Base-by-base conservation (phyloP, 1,140 invertebrate species). In the Plectrocnemia conspersa region DNA sequence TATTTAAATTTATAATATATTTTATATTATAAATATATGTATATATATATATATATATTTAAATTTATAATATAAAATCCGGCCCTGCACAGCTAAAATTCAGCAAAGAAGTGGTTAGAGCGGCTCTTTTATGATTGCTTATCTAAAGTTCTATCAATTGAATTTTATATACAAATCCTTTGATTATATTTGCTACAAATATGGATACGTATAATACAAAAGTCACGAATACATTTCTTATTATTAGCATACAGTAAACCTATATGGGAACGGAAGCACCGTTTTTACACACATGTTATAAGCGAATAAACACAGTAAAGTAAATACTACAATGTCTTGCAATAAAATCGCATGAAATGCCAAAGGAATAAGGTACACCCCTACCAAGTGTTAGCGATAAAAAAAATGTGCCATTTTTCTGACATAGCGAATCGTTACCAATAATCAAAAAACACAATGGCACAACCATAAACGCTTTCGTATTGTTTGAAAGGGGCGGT, bases 341-440 rank as follows among this genome's bases (percentile, higher is more conserved):
- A 38, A 50, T 50, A 50, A 50, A 50, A 38, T 50, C 47, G 32
- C 47, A 38, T 50, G 47, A 50, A 50, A 50, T 38, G 47, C 40
- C 40, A 50, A 50, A 50, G 47, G 38, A 50, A 38, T 38, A 50
- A 4, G 11, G 47, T 50, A 50, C 47, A 50, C 3, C 16, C 22
- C 18, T 2, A 16, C 47, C 3, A 50, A 36, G 24, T 3, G 33
- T 19, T 33, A 35, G 45, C 23, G 19, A 33, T 15, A 19, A 9
- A 21, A 18, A 4, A n/a, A n/a, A n/a, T n/a, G n/a, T n/a, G n/a
- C n/a, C n/a, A n/a, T n/a, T n/a, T n/a, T n/a, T n/a, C n/a, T n/a
- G n/a, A n/a, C n/a, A n/a, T n/a, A n/a, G n/a, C n/a, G n/a, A n/a
- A n/a, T n/a, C n/a, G n/a, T n/a, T n/a, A n/a, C n/a, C n/a, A n/a